A percentile compares a stretch with the other conserved stretches of the same genome.
These are phyloP conservation scores for Glossophaga mutica DNA, from an alignment of 2,797 vertebrate genomes.

Conservation along the genomic window DNA sequence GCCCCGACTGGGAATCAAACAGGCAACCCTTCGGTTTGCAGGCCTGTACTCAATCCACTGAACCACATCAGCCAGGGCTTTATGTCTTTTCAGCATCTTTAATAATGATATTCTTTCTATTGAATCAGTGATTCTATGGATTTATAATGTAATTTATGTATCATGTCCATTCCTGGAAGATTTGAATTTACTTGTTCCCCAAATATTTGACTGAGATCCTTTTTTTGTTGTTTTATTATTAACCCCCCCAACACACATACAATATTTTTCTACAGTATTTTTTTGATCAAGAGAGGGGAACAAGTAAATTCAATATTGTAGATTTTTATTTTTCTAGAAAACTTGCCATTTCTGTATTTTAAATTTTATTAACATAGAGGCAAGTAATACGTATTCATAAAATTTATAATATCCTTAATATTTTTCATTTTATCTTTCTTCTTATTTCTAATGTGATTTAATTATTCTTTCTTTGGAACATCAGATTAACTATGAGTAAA, in stretches of 20 bases:
- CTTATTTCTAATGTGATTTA: not conserved
- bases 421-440: not conserved
- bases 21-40: too few species aligned
- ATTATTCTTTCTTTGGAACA: not conserved
- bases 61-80: not conserved
- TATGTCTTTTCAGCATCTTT: not conserved
- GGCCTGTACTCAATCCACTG: too few species aligned
- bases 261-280: not conserved
- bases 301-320: too few species aligned
- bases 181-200: not conserved
- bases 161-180: not conserved
- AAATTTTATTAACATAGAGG: not conserved
- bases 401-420: not conserved
- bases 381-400: not conserved
- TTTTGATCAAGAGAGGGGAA: too few species aligned
- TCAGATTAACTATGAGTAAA: not conserved
- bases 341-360: not conserved
- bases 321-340: conserved; percentile 13
- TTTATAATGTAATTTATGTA: not conserved
- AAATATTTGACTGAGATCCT: not conserved
- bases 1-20: too few species aligned
- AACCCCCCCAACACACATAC: not conserved
- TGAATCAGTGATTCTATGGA: not conserved
- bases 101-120: not conserved
- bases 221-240: not conserved